Evolutionary conservation across 1,140 invertebrate species (phyloP), one percentile per base, ranked within the genome.

Genomic region (Heliothis subflexa): DNA sequence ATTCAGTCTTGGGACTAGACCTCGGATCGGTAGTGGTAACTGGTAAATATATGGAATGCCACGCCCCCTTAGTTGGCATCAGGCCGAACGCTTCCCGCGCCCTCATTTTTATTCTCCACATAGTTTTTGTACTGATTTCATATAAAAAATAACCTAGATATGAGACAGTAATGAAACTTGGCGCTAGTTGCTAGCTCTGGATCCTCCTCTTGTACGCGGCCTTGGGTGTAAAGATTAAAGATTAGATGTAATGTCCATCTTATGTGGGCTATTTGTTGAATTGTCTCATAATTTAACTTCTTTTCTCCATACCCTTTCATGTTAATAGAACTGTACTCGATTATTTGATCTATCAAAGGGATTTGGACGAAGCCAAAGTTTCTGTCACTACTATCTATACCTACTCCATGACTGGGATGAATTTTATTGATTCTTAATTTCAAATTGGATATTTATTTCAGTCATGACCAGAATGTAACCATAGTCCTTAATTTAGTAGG

Each of bases 141-240:
- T 25, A 52, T 70, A 70, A 70, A 66, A 68, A 70, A 70, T 70
- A 70, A 25, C 47, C 40, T 50, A 70, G 66, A 70, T 70, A 52
- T 21, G 47, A 50, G 47, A 10, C 50, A 13, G 18, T 70, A 28
- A 52, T 70, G 66, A 50, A 68, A 28, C 14, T 70, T 52, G 18
- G 47, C 66, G 18, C 40, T 18, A 70, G 45, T 25, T 7, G 5
- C 47, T 50, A 40, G 5, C 47, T 50, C 21, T 49, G 3, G n/a
- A 1, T 45, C 33, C 10, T 40, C 40, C 13, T 62, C 10, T 13
- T 28, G 61, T 33, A 16, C 12, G 18, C 16, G 62, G 45, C 45
- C 47, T 52, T 52, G 11, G 47, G 3, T 28, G 16, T 52, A 49
- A 70, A 49, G 66, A 50, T 70, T 52, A 49, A 70, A 49, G 66